Conservation (phyloP, 1,140 invertebrate genomes). For the Hormaphis cornu region DNA sequence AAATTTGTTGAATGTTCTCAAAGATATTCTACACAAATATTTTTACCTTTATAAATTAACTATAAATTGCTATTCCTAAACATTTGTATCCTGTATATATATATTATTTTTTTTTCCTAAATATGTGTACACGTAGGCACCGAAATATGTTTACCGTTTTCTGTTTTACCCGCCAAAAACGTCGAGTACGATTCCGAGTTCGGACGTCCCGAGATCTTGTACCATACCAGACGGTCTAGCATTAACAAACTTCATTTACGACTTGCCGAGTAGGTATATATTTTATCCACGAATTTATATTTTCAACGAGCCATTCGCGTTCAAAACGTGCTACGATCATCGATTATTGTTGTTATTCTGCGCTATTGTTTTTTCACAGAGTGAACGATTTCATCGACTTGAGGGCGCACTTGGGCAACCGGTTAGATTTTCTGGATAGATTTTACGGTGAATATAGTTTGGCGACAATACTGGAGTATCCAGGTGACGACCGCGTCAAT, state of each 20-base stretch:
- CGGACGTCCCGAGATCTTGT: neutral
- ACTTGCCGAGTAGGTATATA: neutral
- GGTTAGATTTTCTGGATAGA: neutral
- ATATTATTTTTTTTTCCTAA: no score
- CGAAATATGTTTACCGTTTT: neutral
- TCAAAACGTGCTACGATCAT: no score
- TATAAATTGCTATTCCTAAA: no score
- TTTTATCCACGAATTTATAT: no score
- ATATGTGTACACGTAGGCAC: no score
- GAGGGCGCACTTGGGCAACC: neutral
- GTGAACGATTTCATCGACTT: neutral
- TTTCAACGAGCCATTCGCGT: no score
- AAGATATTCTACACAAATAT: no score
- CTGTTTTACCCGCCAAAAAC: neutral
- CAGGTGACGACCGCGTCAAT: neutral
- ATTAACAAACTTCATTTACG: neutral
- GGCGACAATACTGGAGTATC: neutral
- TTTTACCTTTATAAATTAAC: no score
- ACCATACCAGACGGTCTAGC: neutral
- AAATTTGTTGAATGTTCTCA: no score
- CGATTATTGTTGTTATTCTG: neutral
- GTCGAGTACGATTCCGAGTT: neutral
- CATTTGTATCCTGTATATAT: no score
- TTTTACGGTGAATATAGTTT: slow-evolving; percentile 9
- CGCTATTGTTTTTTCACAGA: neutral